Conservation (phyloP, 2,888 invertebrate genomes). For the Noctua janthe region DNA sequence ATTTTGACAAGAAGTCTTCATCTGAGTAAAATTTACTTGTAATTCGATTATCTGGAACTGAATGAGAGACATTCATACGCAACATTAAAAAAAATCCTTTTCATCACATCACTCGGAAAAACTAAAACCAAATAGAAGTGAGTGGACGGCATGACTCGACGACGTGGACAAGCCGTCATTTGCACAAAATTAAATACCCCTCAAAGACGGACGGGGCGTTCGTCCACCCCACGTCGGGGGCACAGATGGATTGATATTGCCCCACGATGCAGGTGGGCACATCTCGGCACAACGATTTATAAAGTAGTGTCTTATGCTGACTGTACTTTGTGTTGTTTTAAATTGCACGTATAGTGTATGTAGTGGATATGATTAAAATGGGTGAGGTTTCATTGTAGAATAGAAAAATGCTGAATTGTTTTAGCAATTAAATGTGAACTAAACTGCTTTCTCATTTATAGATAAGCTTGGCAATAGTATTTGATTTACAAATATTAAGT, state of each 20-base stretch:
- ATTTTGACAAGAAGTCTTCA: neutral
- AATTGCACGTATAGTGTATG: slow-evolving; percentile 12
- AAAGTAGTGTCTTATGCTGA: slow-evolving; percentile 75
- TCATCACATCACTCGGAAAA: slow-evolving; percentile 18
- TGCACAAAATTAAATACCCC: slow-evolving; percentile 88
- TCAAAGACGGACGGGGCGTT: slow-evolving; percentile 81
- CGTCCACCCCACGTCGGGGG: slow-evolving; percentile 70
- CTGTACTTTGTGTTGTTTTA: slow-evolving; percentile 51
- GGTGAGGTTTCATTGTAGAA: neutral
- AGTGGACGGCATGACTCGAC: slow-evolving; percentile 54
- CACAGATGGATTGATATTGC: slow-evolving; percentile 88
- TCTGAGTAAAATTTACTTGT: neutral
- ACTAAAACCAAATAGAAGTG: slow-evolving; percentile 54
- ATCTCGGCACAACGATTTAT: slow-evolving; percentile 82
- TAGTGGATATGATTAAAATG: slow-evolving; percentile 20
- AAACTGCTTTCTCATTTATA: too few relatives aligned
- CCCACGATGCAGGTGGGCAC: slow-evolving; percentile 86
- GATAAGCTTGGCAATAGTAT: neutral
- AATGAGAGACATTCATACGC: neutral
- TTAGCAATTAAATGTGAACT: too few relatives aligned
- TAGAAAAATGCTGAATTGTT: neutral
- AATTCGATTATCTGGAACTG: neutral
- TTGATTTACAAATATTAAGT: neutral
- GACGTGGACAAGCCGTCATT: slow-evolving; percentile 75
- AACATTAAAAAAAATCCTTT: slow-evolving; percentile 5